Evolutionary conservation across 2,113 vertebrate species (phyloP).

Genomic region (Carollia perspicillata): DNA sequence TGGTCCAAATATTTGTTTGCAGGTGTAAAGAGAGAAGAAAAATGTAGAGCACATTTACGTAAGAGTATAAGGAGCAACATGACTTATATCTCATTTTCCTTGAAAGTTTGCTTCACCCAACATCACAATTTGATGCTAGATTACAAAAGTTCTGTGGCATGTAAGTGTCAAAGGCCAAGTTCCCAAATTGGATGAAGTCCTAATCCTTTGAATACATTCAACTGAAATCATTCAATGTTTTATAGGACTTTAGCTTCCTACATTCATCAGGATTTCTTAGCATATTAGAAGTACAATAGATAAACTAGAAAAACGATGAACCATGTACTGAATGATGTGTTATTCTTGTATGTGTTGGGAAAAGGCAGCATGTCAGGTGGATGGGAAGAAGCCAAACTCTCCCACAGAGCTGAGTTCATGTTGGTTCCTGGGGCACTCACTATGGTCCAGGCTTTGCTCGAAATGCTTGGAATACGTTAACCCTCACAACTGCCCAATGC

Average conservation of each 20-base stretch:
- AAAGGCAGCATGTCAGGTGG: not conserved
- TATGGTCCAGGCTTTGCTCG: not conserved
- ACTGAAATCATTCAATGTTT: not conserved
- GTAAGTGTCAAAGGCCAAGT: not conserved
- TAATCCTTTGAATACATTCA: not conserved
- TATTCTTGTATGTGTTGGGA: not conserved
- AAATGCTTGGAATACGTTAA: not conserved
- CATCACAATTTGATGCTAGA: not conserved
- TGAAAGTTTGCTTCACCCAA: not conserved
- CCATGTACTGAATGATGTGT: not conserved
- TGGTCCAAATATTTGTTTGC: not conserved
- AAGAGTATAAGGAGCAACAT: not conserved
- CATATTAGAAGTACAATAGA: not conserved
- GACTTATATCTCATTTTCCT: not conserved
- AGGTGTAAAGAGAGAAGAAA: conserved; percentile 8
- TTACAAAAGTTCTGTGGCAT: not conserved
- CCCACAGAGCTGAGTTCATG: not conserved
- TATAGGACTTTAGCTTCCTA: not conserved
- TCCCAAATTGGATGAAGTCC: not conserved
- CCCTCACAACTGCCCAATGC: not conserved
- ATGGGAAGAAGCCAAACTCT: not conserved
- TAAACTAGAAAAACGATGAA: not conserved
- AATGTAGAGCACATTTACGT: not conserved
- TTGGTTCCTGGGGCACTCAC: not conserved
- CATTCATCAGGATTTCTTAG: not conserved